Evolutionary conservation across 2,888 invertebrate genomes (phyloP).

Genomic region (Cerastoderma edule): DNA sequence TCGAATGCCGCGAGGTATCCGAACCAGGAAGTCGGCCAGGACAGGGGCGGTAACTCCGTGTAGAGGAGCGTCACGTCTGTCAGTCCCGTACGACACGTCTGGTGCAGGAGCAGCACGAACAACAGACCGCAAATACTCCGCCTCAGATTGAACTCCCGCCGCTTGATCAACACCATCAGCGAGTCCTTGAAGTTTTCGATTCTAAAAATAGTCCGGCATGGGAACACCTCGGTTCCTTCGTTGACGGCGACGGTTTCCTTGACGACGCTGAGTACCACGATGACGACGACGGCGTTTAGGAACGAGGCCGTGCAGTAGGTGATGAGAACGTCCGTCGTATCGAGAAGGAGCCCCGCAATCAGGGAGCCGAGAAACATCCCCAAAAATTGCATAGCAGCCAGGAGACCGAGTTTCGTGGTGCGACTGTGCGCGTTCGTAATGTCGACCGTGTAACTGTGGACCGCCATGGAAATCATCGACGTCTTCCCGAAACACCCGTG

Average conservation of each 20-base stretch:
- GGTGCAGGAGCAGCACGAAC: slow-evolving; percentile 73
- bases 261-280: slow-evolving; percentile 69
- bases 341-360: slow-evolving; percentile 72
- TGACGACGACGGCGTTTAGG: slow-evolving; percentile 70
- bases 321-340: slow-evolving; percentile 66
- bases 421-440: slow-evolving; percentile 72
- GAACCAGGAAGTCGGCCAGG: slow-evolving; percentile 79
- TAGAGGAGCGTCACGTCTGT: slow-evolving; percentile 80
- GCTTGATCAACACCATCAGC: slow-evolving; percentile 70
- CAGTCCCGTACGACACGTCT: slow-evolving; percentile 80
- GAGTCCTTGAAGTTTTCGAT: slow-evolving; percentile 73
- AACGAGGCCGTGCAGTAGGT: slow-evolving; percentile 75
- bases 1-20: slow-evolving; percentile 81
- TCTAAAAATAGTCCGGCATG: slow-evolving; percentile 60
- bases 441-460: slow-evolving; percentile 80
- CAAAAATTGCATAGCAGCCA: slow-evolving; percentile 82
- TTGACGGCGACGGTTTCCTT: slow-evolving; percentile 69
- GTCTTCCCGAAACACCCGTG: slow-evolving; percentile 81
- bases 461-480: slow-evolving; percentile 81
- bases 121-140: slow-evolving; percentile 74
- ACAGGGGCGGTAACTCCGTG: slow-evolving; percentile 76
- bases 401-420: slow-evolving; percentile 76
- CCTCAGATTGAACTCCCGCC: slow-evolving; percentile 67
- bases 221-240: slow-evolving; percentile 60
- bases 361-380: slow-evolving; percentile 81